A percentile compares a stretch with the other conserved stretches of the same genome.
Evolutionary conservation across 1,140 invertebrate species (phyloP).

Genomic region (Calycopis cecrops): DNA sequence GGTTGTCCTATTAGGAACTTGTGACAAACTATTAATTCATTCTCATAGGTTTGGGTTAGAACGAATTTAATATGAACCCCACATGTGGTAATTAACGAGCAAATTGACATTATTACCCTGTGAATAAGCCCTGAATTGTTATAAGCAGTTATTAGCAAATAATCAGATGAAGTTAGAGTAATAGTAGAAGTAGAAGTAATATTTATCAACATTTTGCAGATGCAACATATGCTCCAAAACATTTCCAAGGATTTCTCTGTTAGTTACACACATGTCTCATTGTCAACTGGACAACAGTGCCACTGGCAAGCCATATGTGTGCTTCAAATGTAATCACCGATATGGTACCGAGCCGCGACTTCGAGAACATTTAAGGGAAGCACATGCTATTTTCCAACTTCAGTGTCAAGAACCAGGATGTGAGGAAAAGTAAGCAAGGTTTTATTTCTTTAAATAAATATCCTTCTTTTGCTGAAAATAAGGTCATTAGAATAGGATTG

Average conservation of each 20-base stretch:
- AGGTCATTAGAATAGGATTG: too few relatives aligned
- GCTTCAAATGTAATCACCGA: conserved; percentile 32
- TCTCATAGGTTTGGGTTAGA: too few relatives aligned
- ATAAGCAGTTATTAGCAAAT: too few relatives aligned
- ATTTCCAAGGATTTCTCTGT: conserved; percentile 44
- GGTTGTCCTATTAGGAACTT: too few relatives aligned
- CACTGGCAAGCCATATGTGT: conserved; percentile 36
- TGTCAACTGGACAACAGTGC: conserved; percentile 25
- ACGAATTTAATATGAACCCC: too few relatives aligned
- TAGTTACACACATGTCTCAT: conserved; percentile 44
- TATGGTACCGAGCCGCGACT: conserved; percentile 34
- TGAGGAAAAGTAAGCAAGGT: conserved; percentile 33
- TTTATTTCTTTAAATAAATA: background rate
- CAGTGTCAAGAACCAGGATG: conserved; percentile 35
- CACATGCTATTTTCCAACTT: conserved; percentile 29
- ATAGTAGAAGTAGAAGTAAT: background rate
- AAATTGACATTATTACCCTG: too few relatives aligned
- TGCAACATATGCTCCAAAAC: conserved; percentile 44
- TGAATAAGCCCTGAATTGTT: too few relatives aligned
- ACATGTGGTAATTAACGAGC: too few relatives aligned
- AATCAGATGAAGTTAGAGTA: too few relatives aligned
- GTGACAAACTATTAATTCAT: too few relatives aligned
- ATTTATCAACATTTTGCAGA: conserved; percentile 26
- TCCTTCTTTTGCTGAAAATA: too few relatives aligned
- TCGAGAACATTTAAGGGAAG: conserved; percentile 34